These are phyloP conservation scores for Caiman crocodilus DNA, from an alignment of 2,797 vertebrate genomes.

Conservation along the genomic window DNA sequence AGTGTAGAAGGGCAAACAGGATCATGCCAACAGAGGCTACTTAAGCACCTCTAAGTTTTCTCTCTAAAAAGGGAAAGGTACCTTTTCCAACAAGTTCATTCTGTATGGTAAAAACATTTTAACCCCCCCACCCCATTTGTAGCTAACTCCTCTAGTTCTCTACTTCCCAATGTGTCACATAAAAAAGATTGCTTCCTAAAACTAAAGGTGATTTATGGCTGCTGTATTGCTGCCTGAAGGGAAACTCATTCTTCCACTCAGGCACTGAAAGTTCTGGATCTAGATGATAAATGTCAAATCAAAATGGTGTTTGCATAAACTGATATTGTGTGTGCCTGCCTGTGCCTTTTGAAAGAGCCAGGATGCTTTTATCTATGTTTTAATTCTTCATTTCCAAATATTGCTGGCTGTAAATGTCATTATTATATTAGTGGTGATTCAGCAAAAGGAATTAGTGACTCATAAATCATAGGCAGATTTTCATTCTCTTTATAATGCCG, in stretches of 20 bases:
- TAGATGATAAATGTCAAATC: slow-evolving; percentile 28
- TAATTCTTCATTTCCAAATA: slow-evolving; percentile 1
- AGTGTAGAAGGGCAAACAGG: neutral
- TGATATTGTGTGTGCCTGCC: neutral
- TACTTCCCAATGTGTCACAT: neutral
- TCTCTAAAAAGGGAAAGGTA: slow-evolving; percentile 17
- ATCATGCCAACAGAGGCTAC: neutral
- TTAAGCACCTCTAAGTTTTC: neutral
- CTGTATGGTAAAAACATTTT: neutral
- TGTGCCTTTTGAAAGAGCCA: neutral
- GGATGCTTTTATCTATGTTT: neutral
- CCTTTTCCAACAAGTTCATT: slow-evolving; percentile 18
- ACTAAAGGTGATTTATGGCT: slow-evolving; percentile 8
- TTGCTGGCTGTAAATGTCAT: neutral
- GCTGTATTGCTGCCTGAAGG: neutral
- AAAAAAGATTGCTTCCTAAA: slow-evolving; percentile 49
- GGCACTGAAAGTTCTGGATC: neutral
- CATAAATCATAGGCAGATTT: neutral
- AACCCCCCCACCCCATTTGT: neutral
- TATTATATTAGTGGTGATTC: neutral
- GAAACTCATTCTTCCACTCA: slow-evolving; percentile 8
- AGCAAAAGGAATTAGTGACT: slow-evolving; percentile 30
- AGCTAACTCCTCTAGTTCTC: neutral
- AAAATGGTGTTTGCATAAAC: slow-evolving; percentile 7
- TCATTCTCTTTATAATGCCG: neutral